Base-by-base conservation (phyloP, 2,888 invertebrate genomes). In the Atethmia centrago region DNA sequence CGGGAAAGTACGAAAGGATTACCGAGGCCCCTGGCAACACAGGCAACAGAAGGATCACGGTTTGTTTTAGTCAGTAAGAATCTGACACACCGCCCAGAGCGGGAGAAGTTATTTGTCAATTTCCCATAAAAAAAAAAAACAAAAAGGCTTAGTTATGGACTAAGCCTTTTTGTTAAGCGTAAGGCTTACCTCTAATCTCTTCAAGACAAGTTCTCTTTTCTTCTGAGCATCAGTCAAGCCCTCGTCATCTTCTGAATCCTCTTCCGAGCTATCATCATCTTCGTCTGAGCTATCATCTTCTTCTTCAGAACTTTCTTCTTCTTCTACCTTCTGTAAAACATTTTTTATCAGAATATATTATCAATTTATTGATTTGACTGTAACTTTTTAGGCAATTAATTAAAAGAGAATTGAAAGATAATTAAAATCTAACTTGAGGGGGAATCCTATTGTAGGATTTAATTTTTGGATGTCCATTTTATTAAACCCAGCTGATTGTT, bases 141-240 rank as follows among this genome's bases (percentile, higher is more conserved):
- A n/a, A n/a, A n/a, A n/a, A n/a, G n/a, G n/a, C n/a, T n/a, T n/a
- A n/a, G n/a, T n/a, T n/a, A n/a, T n/a, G n/a, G n/a, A n/a, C n/a
- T n/a, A n/a, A n/a, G n/a, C n/a, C n/a, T n/a, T n/a, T n/a, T n/a
- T n/a, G n/a, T n/a, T n/a, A n/a, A n/a, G n/a, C n/a, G n/a, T n/a
- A n/a, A 45, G 14, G 9, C 66, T 76, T 74, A 90, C 97, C 96
- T 97, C 97, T 90, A 99, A 98, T 90, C 99, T 97, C 75, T 97
- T 97, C 72, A 97, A 94, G 2, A 98, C 98, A 76, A 97, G 96
- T 88, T 98, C 98, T 69, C 97, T 97, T 82, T 97, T 97, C 85
- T 97, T 97, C 89, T 98, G 98, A 0, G 97, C 98, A 88, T 98
- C 98, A 1, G 98, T 98, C 93, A 97, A 97, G 88, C 97, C 97